Base-by-base conservation (phyloP, 1,140 invertebrate species). In the Diplogasteroides magnus region DNA sequence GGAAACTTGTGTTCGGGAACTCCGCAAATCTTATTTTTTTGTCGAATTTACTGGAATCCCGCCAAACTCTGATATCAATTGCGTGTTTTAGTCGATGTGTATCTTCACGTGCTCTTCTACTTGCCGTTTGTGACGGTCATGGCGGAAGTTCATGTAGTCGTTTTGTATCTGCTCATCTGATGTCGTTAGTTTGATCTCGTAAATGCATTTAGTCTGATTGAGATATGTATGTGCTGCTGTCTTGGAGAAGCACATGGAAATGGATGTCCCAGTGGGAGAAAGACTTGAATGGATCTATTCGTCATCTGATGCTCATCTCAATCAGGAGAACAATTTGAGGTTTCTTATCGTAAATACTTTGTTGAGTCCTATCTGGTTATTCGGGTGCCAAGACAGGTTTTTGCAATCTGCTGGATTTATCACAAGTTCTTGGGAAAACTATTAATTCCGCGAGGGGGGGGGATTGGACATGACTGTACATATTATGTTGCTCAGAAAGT, bases 81-180 rank as follows among this genome's bases (percentile, higher is more conserved):
- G n/a, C n/a, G n/a, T n/a, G n/a, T 48, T 70, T 2, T 27, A 31
- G 64, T 65, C 6, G 62, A 67, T 64, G 70, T 59, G 37, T 82
- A 2, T 77, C 74, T 1, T 83, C 81, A 25, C 72, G 78, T 61
- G 80, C 80, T 26, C 76, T 73, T 61, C 59, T 82, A 2, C 71
- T 82, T 56, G 80, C 81, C 25, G 78, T 82, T 2, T 82, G 82
- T 56, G 80, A 82, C 69, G 80, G 80, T 14, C 80, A 82, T 67
- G 80, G 75, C 13, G 80, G 80, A 1, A 61, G 37, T 27, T 31
- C 72, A 19, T 81, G 79, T 67, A 69, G 67, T 37, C 70, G 79
- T 14, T 75, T 82, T 62, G 77, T 81, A 14, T 79, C 70, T 63
- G 77, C 77, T 2, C 69, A 82, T 28, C 67, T 82, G 1, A 82